Base-by-base conservation (phyloP, 2,888 invertebrate species). In the Ptychoptera contaminata region DNA sequence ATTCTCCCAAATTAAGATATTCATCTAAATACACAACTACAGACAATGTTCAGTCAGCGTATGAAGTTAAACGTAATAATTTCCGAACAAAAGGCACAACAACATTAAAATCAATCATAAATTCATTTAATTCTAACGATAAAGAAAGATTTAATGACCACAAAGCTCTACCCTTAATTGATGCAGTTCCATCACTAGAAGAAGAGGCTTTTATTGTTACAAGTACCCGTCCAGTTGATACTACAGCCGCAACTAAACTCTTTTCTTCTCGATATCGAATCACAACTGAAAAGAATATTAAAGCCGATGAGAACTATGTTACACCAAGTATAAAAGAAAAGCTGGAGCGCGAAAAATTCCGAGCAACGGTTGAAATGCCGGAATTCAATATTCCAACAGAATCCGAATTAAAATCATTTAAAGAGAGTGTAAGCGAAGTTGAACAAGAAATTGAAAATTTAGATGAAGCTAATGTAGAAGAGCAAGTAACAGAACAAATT, bases 1-100 rank as follows among this genome's bases (percentile, higher is more conserved):
- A 63, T 51, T 55, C 63, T 1, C 65, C 67, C 0, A 62, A 58
- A 42, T 49, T 56, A 1, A 58, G 59, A 15, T 51, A 56, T 32
- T 47, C 52, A 2, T 52, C 51, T 1, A 35, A 23, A 42, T 35
- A n/a, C 1, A 16, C 42, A 35, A 32, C 32, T 6, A 40, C 35
- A 12, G 16, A n/a, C 12, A 16, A 16, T 7, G 8, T 14, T 35
- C 42, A 16, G 16, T 8, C 34, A n/a, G 23, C 23, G 23, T 23
- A 23, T 7, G 23, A 23, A 23, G 23, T 3, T 5, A 29, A 34
- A 10, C 42, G 42, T 2, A 42, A 34, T 34, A 42, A 34, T 12
- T 35, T 35, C 34, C 42, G 42, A 8, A 34, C 30, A 4, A 16
- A 34, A 35, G 34, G 34, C 9, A 30, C 42, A n/a, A 34, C 42